A percentile compares a stretch with the other conserved stretches of the same genome.
phyloP scores from a whole-genome alignment of 2,797 vertebrate species.

The Sebastes diploproa region DNA sequence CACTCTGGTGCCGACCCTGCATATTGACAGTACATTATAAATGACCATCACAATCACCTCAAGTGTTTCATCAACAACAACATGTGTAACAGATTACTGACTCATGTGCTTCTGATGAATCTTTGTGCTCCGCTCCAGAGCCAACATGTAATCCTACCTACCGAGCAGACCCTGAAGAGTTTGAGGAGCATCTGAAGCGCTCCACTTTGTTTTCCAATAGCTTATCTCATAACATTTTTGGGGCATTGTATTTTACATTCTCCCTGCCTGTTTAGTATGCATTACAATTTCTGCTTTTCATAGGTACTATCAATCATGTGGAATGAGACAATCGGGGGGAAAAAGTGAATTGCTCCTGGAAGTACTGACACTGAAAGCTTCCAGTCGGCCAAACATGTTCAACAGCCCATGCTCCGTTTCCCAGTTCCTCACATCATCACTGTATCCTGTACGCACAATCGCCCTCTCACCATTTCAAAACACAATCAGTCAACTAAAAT shows the following conservation, averaged over 20 bases:
- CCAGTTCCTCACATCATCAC: constrained; percentile 39
- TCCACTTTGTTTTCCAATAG: constrained; percentile 18
- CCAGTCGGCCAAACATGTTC: constrained; percentile 45
- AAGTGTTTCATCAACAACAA: not conserved
- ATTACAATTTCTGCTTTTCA: constrained; percentile 64
- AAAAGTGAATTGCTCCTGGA: constrained; percentile 54
- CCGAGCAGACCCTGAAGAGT: not conserved
- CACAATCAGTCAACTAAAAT: constrained; percentile 79
- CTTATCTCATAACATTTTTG: constrained; percentile 11
- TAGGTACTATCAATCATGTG: constrained; percentile 68
- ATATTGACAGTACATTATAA: not conserved
- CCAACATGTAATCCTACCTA: not conserved
- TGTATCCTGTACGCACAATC: constrained; percentile 44
- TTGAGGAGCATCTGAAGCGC: not conserved
- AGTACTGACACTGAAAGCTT: constrained; percentile 39
- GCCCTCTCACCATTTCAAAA: constrained; percentile 37
- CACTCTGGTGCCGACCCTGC: too few relatives aligned
- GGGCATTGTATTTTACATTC: constrained; percentile 19
- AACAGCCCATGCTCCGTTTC: constrained; percentile 23
- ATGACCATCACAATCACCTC: not conserved
- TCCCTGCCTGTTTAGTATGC: constrained; percentile 56
- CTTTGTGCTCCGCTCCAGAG: not conserved
- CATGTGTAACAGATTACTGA: constrained; percentile 1
- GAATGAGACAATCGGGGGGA: constrained; percentile 58
- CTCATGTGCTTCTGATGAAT: not conserved